Evolutionary conservation across 2,113 vertebrate genomes (phyloP), one percentile per base, ranked within the genome.

Genomic region (Spea bombifrons): DNA sequence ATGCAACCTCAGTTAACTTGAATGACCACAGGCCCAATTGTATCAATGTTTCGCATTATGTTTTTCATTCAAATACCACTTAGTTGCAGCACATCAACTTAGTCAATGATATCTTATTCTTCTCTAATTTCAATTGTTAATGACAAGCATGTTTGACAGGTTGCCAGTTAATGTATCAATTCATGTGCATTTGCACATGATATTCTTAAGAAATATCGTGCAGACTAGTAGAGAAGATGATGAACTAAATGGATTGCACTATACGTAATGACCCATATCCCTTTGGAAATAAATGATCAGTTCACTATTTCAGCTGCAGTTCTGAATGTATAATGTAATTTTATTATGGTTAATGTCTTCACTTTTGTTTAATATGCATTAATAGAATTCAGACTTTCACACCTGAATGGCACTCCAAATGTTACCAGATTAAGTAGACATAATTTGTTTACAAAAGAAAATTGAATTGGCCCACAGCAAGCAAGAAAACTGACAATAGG

Each of bases 161-260:
- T 84, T 84, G 76, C 79, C 87, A 88, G 83, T 80, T 81, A 88
- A 88, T 88, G 84, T 88, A 81, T 71, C 81, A 87, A 5, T 88
- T 90, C 75, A 81, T 81, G 85, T 86, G 78, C 83, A 82, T 80
- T 89, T 86, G 30, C 61, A 63, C 82, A 9, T 77, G 85, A 87
- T 89, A 76, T 86, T 86, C 90, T 90, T 90, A 90, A 88, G 88
- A 84, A 45, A 83, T 85, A 84, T 87, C 90, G 85, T 86, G 81
- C 73, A 67, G 71, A 74, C 65, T 86, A 88, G 85, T 85, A 76
- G 78, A 86, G 82, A 90, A 84, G 83, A 84, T 84, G 89, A 86
- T 90, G 89, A 89, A 90, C 90, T 89, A 83, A 91, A 88, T 88
- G 81, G 82, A 86, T 30, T 88, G 69, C 82, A 86, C 87, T 93